Percentiles rank a stretch among this genome's conserved stretches.
phyloP scores from a whole-genome alignment of 2,888 invertebrate genomes.

The Eupithecia exiguata region DNA sequence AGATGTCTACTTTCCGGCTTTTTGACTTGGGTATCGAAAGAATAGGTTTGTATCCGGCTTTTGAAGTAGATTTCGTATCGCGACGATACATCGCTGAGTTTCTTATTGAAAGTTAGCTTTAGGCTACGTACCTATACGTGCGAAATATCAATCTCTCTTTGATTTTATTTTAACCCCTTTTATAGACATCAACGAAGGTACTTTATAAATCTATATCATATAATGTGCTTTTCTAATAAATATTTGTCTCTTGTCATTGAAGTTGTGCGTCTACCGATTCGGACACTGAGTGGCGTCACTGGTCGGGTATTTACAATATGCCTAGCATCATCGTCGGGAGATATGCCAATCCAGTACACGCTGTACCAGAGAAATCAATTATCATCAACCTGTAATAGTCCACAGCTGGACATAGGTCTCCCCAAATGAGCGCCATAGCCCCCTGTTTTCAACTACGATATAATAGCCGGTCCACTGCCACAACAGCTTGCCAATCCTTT shows the following conservation, averaged over 20 bases:
- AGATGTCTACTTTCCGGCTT: conserved; percentile 19
- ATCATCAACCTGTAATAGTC: no score
- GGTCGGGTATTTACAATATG: no score
- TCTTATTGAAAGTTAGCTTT: neutral
- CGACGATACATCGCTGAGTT: neutral
- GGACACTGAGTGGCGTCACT: no score
- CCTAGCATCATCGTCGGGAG: no score
- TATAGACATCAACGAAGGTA: neutral
- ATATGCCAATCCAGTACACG: no score
- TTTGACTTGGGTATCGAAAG: neutral
- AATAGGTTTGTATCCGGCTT: neutral
- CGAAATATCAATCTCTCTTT: neutral
- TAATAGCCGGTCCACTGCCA: no score
- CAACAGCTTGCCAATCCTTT: no score
- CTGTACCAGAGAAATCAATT: no score
- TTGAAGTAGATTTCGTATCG: neutral
- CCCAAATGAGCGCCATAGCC: no score
- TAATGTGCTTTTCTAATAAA: neutral
- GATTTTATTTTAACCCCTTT: neutral
- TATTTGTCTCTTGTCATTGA: neutral
- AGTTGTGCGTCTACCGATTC: neutral
- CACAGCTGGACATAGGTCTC: no score
- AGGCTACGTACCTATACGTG: neutral
- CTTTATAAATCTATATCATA: neutral
- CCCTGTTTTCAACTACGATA: no score